These are phyloP conservation scores for Eumacrocentrus americanus DNA, from an alignment of 2,888 invertebrate species.

Conservation along the genomic window DNA sequence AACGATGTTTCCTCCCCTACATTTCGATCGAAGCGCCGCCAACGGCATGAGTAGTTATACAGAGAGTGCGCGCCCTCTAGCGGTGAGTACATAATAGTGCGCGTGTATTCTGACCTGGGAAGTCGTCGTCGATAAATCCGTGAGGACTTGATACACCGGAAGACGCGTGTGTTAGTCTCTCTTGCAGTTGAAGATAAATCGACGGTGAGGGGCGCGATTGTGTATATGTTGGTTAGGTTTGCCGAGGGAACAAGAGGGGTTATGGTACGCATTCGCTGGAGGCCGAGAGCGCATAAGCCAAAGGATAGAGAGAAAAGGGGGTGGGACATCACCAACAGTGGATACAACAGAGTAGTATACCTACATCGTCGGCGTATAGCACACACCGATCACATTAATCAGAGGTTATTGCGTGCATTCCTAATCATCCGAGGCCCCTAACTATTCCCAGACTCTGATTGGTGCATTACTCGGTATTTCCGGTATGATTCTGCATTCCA, in stretches of 20 bases:
- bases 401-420: slow-evolving; percentile 63
- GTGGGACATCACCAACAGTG: slow-evolving; percentile 19
- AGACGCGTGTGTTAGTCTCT: slow-evolving; percentile 26
- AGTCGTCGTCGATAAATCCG: slow-evolving; percentile 24
- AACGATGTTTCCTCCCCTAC: slow-evolving; percentile 24
- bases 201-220: slow-evolving; percentile 19
- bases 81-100: slow-evolving; percentile 26
- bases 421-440: slow-evolving; percentile 61
- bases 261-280: slow-evolving; percentile 11
- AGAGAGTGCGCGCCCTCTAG: slow-evolving; percentile 14
- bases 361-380: slow-evolving; percentile 37
- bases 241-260: slow-evolving; percentile 28
- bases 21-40: slow-evolving; percentile 41
- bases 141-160: slow-evolving; percentile 23
- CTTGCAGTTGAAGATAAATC: slow-evolving; percentile 27
- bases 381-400: slow-evolving; percentile 62
- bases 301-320: slow-evolving; percentile 49
- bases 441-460: slow-evolving; percentile 62
- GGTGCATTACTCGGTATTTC: slow-evolving; percentile 62
- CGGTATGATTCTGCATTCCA: slow-evolving; percentile 62
- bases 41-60: no score
- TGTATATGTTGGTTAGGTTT: slow-evolving; percentile 30
- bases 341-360: slow-evolving; percentile 27
- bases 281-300: slow-evolving; percentile 43
- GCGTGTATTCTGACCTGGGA: slow-evolving; percentile 23